Evolutionary conservation across 2,888 invertebrate genomes (phyloP), one percentile per base, ranked within the genome.

Genomic region (Ophion slaviceki): DNA sequence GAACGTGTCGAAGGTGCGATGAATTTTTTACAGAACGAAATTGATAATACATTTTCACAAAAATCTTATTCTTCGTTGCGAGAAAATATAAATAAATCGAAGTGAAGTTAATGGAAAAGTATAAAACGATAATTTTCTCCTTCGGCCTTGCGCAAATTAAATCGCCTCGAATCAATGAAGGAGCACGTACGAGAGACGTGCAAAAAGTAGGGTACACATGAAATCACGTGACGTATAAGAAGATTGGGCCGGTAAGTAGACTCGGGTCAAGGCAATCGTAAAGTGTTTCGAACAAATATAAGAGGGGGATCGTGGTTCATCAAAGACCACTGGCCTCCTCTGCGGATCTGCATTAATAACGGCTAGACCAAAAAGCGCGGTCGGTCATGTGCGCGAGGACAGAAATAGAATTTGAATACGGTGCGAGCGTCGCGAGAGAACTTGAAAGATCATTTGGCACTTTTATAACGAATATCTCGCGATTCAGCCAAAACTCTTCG

Each of bases 331-430:
- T 80, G 82, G 82, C 77, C 83, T 78, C 78, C 77, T 74, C 47
- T 36, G 68, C 86, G 68, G 78, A 83, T 80, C 80, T 83, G 74
- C 86, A 83, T 86, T 80, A 80, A 83, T 86, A 77, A 78, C 74
- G 80, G 70, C 61, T 53, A 62, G 72, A 36, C 28, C n/a, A 20
- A 28, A 57, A 74, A 80, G 77, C 47, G 61, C 75, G 24, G 11
- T 77, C 74, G 82, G 57, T 47, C 61, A 72, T 68, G 80, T 68
- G 68, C 83, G 77, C 80, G 77, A 80, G 74, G 59, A 83, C 70
- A 40, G 53, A 83, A 86, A 86, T 86, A 86, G 80, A 80, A 28
- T 61, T 24, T 71, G n/a, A 17, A 24, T 32, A 36, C 40, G 20
- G 14, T 20, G 28, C 8, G 78, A 40, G 14, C 20, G 53, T 62